Evolutionary conservation across 1,140 invertebrate species (phyloP), one percentile per base, ranked within the genome.

Genomic region (Drosophila prosaltans): DNA sequence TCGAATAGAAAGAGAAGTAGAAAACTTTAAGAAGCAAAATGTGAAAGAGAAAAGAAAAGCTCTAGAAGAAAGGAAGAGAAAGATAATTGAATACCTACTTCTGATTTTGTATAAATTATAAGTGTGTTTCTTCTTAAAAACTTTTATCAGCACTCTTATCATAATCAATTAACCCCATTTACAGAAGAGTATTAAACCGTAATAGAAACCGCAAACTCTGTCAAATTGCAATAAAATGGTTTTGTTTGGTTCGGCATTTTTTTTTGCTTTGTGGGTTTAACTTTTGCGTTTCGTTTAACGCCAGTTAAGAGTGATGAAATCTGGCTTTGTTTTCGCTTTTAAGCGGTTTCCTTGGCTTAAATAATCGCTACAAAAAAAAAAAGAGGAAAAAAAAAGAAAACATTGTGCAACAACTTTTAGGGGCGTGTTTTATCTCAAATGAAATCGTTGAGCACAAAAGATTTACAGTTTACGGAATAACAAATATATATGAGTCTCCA

Each of bases 391-490:
- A 36, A 5, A 36, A 7, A 36, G 74, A 65, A 9, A 72, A 43
- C 32, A 65, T 65, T 83, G 73, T 45, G 54, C 39, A 77, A 74
- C 65, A 7, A 40, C 8, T 36, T 21, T 54, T 51, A 66, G 74
- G 72, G 74, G 74, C 65, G 65, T 77, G 74, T 62, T 80, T 72
- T 74, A 81, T 78, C 79, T 78, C 11, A 81, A 81, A 83, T 80
- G 68, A 67, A 81, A 83, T 72, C 65, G 55, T 61, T 65, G 59
- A 43, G 65, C 60, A 68, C 39, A 61, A 70, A 71, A 66, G 69
- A 69, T 69, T 81, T 65, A 51, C 43, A 55, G 57, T 64, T 55
- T 69, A 63, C 57, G 69, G 63, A 64, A 58, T 48, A 32, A 40
- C 69, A 45, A 10, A 16, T 16, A 16, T 16, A 24, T 8, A 57